A percentile compares a stretch with the other conserved stretches of the same genome.
Evolutionary conservation across 2,797 vertebrate species (phyloP).

Genomic region (Helostoma temminkii): DNA sequence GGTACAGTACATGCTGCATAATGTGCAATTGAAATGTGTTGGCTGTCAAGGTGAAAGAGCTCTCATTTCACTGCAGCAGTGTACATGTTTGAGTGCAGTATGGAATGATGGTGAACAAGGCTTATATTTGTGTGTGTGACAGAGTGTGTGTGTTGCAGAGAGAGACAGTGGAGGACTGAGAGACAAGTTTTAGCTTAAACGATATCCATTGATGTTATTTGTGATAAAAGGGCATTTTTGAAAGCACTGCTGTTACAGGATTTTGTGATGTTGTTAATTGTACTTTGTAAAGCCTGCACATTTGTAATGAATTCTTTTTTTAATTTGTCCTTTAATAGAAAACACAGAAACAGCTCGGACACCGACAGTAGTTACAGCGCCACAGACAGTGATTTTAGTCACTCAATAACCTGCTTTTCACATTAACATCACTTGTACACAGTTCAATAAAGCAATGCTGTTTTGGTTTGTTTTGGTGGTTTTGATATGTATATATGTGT

Average conservation of each 20-base stretch:
- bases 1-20: slow-evolving; percentile 45
- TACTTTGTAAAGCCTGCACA: slow-evolving; percentile 78
- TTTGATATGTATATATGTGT: too few relatives aligned
- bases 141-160: slow-evolving; percentile 13
- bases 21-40: slow-evolving; percentile 46
- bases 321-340: slow-evolving; percentile 73
- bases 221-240: slow-evolving; percentile 76
- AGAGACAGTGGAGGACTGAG: slow-evolving; percentile 20
- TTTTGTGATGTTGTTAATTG: slow-evolving; percentile 74
- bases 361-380: slow-evolving; percentile 46
- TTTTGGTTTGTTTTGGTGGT: slow-evolving; percentile 53
- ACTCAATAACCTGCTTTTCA: slow-evolving; percentile 74
- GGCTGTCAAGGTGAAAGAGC: slow-evolving; percentile 41
- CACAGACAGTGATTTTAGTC: slow-evolving; percentile 59
- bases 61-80: slow-evolving; percentile 36
- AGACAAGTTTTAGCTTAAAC: slow-evolving; percentile 48
- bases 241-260: slow-evolving; percentile 69
- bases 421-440: slow-evolving; percentile 64
- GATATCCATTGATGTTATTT: slow-evolving; percentile 61
- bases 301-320: slow-evolving; percentile 73
- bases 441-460: slow-evolving; percentile 72
- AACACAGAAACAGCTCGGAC: slow-evolving; percentile 56
- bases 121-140: background rate
- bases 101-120: slow-evolving; percentile 18
- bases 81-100: slow-evolving; percentile 59